Evolutionary conservation across 2,113 vertebrate genomes (phyloP).

Genomic region (Petaurus breviceps): DNA sequence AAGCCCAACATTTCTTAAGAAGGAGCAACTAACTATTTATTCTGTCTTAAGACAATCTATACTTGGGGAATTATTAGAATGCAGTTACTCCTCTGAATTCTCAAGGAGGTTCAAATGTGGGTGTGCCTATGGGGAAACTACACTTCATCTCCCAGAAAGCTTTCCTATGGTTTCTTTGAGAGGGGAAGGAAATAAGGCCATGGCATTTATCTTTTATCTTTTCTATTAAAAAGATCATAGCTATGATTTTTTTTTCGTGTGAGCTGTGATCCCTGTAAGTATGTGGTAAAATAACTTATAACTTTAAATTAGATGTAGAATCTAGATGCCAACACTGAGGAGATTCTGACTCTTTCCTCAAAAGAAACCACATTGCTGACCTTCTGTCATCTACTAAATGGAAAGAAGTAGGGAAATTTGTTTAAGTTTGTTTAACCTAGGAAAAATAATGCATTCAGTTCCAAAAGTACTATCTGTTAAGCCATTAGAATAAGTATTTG

Average conservation of each 20-base stretch:
- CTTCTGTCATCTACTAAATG: conserved; percentile 43
- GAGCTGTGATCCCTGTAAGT: background rate
- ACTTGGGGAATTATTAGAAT: background rate
- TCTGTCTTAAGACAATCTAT: background rate
- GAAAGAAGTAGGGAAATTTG: background rate
- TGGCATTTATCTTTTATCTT: background rate
- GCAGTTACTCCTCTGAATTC: background rate
- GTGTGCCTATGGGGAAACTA: background rate
- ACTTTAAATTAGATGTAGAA: conserved; percentile 38
- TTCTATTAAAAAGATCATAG: background rate
- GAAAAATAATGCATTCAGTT: conserved; percentile 66
- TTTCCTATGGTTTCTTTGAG: background rate
- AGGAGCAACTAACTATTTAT: background rate
- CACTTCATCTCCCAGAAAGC: background rate
- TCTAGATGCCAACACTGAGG: conserved; percentile 19
- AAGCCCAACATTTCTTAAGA: background rate
- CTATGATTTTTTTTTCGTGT: no score
- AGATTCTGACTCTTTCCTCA: conserved; percentile 34
- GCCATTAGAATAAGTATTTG: conserved; percentile 63
- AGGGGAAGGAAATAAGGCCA: background rate
- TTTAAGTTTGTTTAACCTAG: conserved; percentile 38
- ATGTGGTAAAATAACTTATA: background rate
- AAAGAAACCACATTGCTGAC: conserved; percentile 45
- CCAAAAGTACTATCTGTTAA: conserved; percentile 58
- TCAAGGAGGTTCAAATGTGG: background rate